Evolutionary conservation across 1,140 invertebrate species (phyloP), one percentile per base, ranked within the genome.

Genomic region (Cydia splendana): DNA sequence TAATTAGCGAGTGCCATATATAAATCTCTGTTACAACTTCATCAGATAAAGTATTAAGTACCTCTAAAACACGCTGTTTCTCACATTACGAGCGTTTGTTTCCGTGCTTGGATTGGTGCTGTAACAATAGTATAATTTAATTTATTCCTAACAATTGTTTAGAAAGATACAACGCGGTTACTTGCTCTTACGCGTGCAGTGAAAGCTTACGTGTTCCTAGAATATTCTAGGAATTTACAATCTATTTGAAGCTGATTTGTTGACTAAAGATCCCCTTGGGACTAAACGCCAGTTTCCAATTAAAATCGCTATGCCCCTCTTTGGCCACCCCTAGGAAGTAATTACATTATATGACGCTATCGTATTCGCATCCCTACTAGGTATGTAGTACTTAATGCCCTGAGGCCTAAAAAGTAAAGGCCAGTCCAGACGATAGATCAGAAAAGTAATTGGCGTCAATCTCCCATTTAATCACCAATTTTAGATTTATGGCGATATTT

Each of bases 41-140:
- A 71, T 71, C 67, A 71, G 67, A 71, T 71, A 71, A 45, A 18
- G 34, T 13, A 7, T 38, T 71, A 24, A 24, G 24, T 24, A 71
- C 45, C 38, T 71, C 67, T 3, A 38, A 71, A n/a, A 71, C n/a
- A 38, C 67, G 67, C n/a, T 71, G 67, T 71, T 71, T 71, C 67
- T 71, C 38, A 71, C 67, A 69, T 69, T 69, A 69, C 67, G 38
- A 18, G 15, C 67, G 67, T 71, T 71, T 71, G 67, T 75, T 24
- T 51, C 74, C 45, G 45, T 57, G 38, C 13, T 75, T 20, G 24
- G 51, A 15, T 75, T 75, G 48, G 74, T 30, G 15, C 15, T 10
- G n/a, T 34, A 69, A 67, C 76, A 81, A 79, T 81, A 75, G 76
- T 48, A 62, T 74, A 75, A 76, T 81, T 79, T 77, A 79, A 81